Conservation (phyloP, 2,888 invertebrate genomes). For the Drosophila macrospina region DNA sequence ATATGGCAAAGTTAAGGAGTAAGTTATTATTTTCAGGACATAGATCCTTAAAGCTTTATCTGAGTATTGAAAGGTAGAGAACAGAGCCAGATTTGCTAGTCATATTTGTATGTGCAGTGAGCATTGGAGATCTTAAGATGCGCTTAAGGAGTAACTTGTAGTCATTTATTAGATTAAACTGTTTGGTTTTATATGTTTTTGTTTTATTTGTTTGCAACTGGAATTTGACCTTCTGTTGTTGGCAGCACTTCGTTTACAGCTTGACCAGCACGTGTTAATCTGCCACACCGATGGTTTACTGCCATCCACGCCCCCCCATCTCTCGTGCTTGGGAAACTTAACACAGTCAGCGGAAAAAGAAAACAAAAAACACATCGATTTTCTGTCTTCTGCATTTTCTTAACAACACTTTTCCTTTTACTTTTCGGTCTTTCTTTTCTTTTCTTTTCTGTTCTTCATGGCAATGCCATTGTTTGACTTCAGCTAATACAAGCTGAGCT, state of each 20-base stretch:
- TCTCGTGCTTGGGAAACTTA: conserved; percentile 34
- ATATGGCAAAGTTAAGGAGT: too few relatives aligned
- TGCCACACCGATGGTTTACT: conserved; percentile 74
- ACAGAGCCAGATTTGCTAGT: too few relatives aligned
- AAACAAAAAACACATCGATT: conserved; percentile 62
- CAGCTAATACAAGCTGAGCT: conserved; percentile 71
- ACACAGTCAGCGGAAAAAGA: conserved; percentile 43
- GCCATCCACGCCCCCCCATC: conserved; percentile 20
- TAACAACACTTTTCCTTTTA: conserved; percentile 67
- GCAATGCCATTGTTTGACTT: conserved; percentile 79
- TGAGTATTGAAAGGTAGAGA: too few relatives aligned
- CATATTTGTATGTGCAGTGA: too few relatives aligned
- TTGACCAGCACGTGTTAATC: conserved; percentile 75
- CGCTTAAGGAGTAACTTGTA: background rate
- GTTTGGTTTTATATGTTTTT: conserved; percentile 8
- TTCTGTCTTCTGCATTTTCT: conserved; percentile 77
- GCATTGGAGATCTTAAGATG: background rate
- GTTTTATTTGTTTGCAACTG: conserved; percentile 38
- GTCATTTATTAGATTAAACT: background rate
- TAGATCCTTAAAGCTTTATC: too few relatives aligned
- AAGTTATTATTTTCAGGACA: too few relatives aligned
- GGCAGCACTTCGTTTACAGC: conserved; percentile 28
- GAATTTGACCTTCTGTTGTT: conserved; percentile 64
- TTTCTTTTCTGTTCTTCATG: too few relatives aligned
- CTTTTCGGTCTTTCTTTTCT: conserved; percentile 13